These are phyloP conservation scores for Drosophila picticornis DNA, from an alignment of 2,888 invertebrate genomes.

Conservation along the genomic window DNA sequence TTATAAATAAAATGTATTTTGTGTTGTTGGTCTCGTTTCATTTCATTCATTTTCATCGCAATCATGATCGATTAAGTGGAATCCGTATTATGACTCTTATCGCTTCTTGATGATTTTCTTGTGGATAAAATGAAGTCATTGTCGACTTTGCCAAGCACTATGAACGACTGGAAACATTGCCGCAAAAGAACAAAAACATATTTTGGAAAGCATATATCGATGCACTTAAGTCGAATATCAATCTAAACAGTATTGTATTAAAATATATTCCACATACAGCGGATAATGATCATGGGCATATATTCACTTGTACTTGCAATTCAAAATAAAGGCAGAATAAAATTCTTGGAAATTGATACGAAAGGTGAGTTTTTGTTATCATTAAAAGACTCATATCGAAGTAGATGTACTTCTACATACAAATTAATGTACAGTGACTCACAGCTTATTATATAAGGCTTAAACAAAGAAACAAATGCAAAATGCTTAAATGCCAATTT, in stretches of 20 bases:
- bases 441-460: too few relatives aligned
- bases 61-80: not conserved
- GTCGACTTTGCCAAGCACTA: not conserved
- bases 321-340: not conserved
- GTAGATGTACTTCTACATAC: not conserved
- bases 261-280: not conserved
- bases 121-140: not conserved
- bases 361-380: not conserved
- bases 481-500: too few relatives aligned
- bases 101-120: not conserved
- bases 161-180: not conserved
- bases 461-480: too few relatives aligned
- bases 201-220: not conserved
- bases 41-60: too few relatives aligned
- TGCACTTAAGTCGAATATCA: not conserved
- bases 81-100: not conserved
- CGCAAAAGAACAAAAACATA: not conserved
- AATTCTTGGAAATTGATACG: not conserved
- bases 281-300: not conserved
- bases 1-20: not conserved
- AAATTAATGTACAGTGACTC: too few relatives aligned
- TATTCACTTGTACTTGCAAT: not conserved
- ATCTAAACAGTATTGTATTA: not conserved
- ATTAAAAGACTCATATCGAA: not conserved
- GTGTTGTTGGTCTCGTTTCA: not conserved